A percentile compares a stretch with the other conserved stretches of the same genome.
These are phyloP conservation scores for Labia minor DNA, from an alignment of 2,888 invertebrate genomes.

Conservation along the genomic window DNA sequence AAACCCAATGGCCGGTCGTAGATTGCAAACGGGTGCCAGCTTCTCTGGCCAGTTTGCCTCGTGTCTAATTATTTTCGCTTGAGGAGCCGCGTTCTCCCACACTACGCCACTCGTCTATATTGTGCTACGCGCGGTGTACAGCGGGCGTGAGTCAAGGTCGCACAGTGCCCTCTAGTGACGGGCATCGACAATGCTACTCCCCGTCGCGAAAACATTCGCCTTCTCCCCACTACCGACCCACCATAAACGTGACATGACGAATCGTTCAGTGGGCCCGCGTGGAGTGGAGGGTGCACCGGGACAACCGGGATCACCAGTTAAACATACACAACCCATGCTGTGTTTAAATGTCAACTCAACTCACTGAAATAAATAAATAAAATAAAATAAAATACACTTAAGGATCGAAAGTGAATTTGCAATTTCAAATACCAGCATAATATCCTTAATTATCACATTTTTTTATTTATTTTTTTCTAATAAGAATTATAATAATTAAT, in stretches of 20 bases:
- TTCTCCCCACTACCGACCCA: not conserved
- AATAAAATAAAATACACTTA: too few relatives aligned
- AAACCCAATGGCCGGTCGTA: not conserved
- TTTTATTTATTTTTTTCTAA: too few relatives aligned
- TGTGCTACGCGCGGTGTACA: not conserved
- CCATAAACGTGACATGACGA: not conserved
- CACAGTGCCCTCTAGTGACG: constrained; percentile 50
- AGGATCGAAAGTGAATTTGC: too few relatives aligned
- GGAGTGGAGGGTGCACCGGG: too few relatives aligned
- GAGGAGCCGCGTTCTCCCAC: not conserved
- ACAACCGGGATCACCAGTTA: too few relatives aligned
- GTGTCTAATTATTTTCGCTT: constrained; percentile 3
- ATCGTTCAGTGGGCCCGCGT: too few relatives aligned
- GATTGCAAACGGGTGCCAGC: not conserved
- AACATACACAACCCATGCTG: too few relatives aligned
- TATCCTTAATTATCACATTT: too few relatives aligned
- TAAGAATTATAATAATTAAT: too few relatives aligned
- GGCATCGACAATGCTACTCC: constrained; percentile 33
- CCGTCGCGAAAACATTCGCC: constrained; percentile 33
- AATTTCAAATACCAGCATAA: too few relatives aligned
- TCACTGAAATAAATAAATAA: too few relatives aligned
- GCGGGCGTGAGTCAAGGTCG: constrained; percentile 55
- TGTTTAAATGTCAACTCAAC: too few relatives aligned
- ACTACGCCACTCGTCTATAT: not conserved
- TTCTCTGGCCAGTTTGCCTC: not conserved